These are phyloP conservation scores for Sphaeramia orbicularis DNA, from an alignment of 2,797 vertebrate genomes.

Conservation along the genomic window DNA sequence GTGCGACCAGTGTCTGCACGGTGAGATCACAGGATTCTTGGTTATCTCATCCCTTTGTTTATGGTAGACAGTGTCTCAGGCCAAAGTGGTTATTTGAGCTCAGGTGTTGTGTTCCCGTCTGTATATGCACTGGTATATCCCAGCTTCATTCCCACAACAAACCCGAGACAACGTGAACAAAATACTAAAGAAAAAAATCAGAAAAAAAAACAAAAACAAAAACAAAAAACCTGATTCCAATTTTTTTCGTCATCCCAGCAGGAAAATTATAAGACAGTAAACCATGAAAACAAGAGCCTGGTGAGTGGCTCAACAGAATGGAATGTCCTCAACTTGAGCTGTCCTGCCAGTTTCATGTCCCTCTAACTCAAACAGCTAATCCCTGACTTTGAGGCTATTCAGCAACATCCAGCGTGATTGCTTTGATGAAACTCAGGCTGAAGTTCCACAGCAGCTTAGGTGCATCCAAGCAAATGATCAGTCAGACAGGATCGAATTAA, in stretches of 20 bases:
- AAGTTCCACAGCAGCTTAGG: constrained; percentile 66
- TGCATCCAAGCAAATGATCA: constrained; percentile 68
- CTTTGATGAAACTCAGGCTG: constrained; percentile 52
- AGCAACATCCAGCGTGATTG: constrained; percentile 30
- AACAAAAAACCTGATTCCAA: neutral
- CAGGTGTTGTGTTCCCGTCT: constrained; percentile 45
- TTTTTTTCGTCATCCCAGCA: neutral
- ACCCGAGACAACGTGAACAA: neutral
- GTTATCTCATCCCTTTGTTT: constrained; percentile 36
- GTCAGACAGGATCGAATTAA: constrained; percentile 42
- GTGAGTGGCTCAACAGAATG: constrained; percentile 24
- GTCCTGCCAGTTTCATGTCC: constrained; percentile 43
- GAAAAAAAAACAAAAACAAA: no score
- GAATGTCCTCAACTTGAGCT: constrained; percentile 48
- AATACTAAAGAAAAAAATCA: no score
- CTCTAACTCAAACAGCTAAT: constrained; percentile 56
- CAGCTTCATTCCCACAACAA: constrained; percentile 13
- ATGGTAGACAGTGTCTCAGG: constrained; percentile 28
- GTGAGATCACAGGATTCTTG: constrained; percentile 38
- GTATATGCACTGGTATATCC: neutral
- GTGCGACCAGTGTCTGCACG: neutral
- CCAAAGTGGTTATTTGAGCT: constrained; percentile 37
- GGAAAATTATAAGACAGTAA: neutral
- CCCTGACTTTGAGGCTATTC: constrained; percentile 43
- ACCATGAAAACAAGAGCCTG: constrained; percentile 9